Evolutionary conservation across 2,888 invertebrate species (phyloP), one percentile per base, ranked within the genome.

Genomic region (Latrodectus elegans): DNA sequence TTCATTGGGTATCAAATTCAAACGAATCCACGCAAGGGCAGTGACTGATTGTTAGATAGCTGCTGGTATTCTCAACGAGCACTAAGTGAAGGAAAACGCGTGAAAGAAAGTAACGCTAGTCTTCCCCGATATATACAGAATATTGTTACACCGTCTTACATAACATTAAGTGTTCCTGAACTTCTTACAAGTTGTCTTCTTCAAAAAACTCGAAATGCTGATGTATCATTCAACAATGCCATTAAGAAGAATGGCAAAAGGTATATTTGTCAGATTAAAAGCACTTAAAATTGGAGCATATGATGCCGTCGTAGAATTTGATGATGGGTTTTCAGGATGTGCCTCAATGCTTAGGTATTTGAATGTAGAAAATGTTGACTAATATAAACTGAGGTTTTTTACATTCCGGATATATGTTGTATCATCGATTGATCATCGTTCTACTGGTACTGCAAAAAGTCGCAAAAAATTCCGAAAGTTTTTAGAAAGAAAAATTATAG

Each of bases 11-110:
- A 1, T 82, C 53, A 8, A 53, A 17, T n/a, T 11, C 0, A 6
- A 53, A 82, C 53, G 1, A 82, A 9, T 67, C 82, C 4, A 75
- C 75, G 75, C 82, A 74, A n/a, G 68, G 82, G 8, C 82, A 82
- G n/a, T 82, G 68, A 38, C 55, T 55, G 4, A 38, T 15, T 26
- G 78, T 55, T 15, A 0, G 9, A n/a, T n/a, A 14, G 22, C 10
- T 53, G 73, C 60, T 68, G 68, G 9, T 68, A 26, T 22, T 68
- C 10, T 12, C 68, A 68, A 22, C 1, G 68, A 68, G 22, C 22
- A 1, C n/a, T 73, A 9, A 26, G 53, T 11, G 12, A 60, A n/a
- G 60, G 60, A 15, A 60, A 60, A 60, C 11, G n/a, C 6, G 14
- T n/a, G 10, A 60, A 15, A 55, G 12, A n/a, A 12, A 60, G 10